Percentiles rank a stretch among this genome's conserved stretches.
Conservation (phyloP, 2,797 vertebrate genomes). For the Oreortyx pictus region DNA sequence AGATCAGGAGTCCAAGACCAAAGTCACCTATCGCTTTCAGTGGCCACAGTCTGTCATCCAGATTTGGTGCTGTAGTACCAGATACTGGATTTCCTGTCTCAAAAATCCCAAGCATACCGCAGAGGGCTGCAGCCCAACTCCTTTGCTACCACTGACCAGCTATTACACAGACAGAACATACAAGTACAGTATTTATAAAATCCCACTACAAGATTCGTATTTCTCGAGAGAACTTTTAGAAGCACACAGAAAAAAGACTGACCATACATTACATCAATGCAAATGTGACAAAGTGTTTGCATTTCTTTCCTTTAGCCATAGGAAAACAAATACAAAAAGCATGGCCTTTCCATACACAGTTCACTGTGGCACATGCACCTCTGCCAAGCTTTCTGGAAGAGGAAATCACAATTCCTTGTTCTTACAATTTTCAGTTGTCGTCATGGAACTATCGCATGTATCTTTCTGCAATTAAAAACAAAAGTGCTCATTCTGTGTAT, state of each 20-base stretch:
- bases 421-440: slow-evolving; percentile 67
- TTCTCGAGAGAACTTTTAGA: slow-evolving; percentile 70
- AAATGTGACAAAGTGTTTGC: slow-evolving; percentile 61
- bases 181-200: slow-evolving; percentile 70
- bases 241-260: slow-evolving; percentile 61
- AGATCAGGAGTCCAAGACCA: slow-evolving; percentile 1
- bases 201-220: slow-evolving; percentile 62
- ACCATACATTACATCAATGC: slow-evolving; percentile 68
- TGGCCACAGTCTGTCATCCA: slow-evolving; percentile 11
- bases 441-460: slow-evolving; percentile 66
- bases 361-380: slow-evolving; percentile 80
- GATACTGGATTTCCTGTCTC: not conserved
- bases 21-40: slow-evolving; percentile 19
- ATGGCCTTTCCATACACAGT: slow-evolving; percentile 71
- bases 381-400: slow-evolving; percentile 60
- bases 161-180: slow-evolving; percentile 59
- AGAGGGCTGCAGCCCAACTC: not conserved
- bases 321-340: slow-evolving; percentile 78
- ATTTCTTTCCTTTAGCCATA: slow-evolving; percentile 65
- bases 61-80: slow-evolving; percentile 23
- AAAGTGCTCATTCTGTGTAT: slow-evolving; percentile 81
- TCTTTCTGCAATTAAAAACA: slow-evolving; percentile 67
- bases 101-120: slow-evolving; percentile 18
- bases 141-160: slow-evolving; percentile 50
- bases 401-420: slow-evolving; percentile 68